A percentile compares a stretch with the other conserved stretches of the same genome.
These are phyloP conservation scores for Ceratosolen solmsi DNA, from an alignment of 1,140 invertebrate species.

Conservation along the genomic window DNA sequence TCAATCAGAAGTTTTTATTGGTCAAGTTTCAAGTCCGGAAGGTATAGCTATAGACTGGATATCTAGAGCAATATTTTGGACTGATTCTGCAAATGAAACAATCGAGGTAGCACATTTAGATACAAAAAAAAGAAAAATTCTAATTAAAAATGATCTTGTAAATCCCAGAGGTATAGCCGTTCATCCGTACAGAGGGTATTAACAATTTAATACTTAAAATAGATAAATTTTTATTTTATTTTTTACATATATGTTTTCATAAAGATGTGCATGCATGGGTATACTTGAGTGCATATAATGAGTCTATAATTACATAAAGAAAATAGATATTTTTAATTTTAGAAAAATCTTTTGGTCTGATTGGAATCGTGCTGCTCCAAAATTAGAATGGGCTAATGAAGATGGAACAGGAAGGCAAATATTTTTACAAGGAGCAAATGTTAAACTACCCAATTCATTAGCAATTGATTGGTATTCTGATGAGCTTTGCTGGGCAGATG, in stretches of 20 bases:
- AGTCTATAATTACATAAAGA: too few species aligned
- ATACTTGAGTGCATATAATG: too few species aligned
- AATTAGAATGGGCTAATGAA: conserved; percentile 94
- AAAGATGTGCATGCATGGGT: background rate
- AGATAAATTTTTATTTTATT: too few species aligned
- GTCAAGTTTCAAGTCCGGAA: conserved; percentile 90
- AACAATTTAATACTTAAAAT: background rate
- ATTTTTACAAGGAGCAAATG: conserved; percentile 77
- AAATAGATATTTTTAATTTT: conserved; percentile 52
- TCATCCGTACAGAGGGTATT: conserved; percentile 90
- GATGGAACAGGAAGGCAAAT: conserved; percentile 89
- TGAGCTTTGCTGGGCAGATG: conserved; percentile 95
- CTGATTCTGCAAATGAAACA: conserved; percentile 90
- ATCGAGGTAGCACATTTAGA: conserved; percentile 94
- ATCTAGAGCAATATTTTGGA: conserved; percentile 95
- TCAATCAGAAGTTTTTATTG: conserved; percentile 62
- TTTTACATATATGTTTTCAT: background rate
- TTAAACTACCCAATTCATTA: conserved; percentile 85
- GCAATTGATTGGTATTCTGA: conserved; percentile 89
- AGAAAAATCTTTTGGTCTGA: conserved; percentile 98
- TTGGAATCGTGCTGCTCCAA: conserved; percentile 93
- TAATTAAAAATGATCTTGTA: conserved; percentile 84
- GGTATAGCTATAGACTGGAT: conserved; percentile 95
- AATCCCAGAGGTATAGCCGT: conserved; percentile 97
- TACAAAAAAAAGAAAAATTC: conserved; percentile 81